These are phyloP conservation scores for Tachysurus fulvidraco DNA, from an alignment of 2,113 vertebrate genomes.

Conservation along the genomic window DNA sequence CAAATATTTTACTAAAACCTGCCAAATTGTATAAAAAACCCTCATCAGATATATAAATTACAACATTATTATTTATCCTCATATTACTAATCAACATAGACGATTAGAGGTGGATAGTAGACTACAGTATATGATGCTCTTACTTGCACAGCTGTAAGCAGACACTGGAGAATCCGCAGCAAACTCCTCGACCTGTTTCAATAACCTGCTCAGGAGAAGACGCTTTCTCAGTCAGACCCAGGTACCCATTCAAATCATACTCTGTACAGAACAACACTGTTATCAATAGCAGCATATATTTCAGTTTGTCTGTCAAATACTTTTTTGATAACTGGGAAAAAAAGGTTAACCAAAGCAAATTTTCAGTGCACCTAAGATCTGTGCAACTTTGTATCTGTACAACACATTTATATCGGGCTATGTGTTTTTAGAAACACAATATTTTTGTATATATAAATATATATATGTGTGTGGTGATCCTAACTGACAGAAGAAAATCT, in stretches of 20 bases:
- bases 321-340: not conserved
- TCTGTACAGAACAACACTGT: slow-evolving; percentile 44
- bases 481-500: slow-evolving; percentile 8
- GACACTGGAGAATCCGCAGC: slow-evolving; percentile 63
- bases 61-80: not conserved
- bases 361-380: not conserved
- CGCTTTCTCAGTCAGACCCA: slow-evolving; percentile 60
- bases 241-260: slow-evolving; percentile 62
- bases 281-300: not conserved
- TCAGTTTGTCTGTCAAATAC: not conserved
- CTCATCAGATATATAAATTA: not conserved
- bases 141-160: slow-evolving; percentile 69
- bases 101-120: not conserved
- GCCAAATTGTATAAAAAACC: not conserved
- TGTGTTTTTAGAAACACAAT: not conserved
- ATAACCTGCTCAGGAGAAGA: slow-evolving; percentile 60
- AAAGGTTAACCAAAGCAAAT: not conserved
- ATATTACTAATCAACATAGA: not conserved
- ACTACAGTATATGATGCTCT: not conserved
- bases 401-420: not conserved
- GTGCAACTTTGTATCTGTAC: not conserved
- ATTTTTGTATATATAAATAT: too few species aligned
- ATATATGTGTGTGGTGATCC: not conserved
- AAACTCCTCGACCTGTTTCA: slow-evolving; percentile 58
- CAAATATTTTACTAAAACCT: not conserved